Base-by-base conservation (phyloP, 2,113 vertebrate genomes). In the Cyrtonyx montezumae region DNA sequence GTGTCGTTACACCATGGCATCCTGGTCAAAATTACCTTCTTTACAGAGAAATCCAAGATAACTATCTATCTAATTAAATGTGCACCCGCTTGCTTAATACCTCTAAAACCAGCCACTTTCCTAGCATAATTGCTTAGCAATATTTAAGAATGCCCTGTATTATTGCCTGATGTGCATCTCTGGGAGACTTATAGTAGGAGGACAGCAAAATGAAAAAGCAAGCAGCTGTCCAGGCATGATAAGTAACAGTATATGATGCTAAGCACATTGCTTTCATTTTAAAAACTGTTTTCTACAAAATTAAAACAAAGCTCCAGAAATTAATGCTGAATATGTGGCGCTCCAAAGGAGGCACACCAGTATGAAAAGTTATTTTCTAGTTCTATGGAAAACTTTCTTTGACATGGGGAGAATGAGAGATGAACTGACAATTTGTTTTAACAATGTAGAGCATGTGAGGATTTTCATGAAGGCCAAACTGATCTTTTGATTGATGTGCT, bases 41-140 rank as follows among this genome's bases (percentile, higher is more conserved):
- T 73, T 66, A 74, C 26, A 56, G 45, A 79, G 74, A 84, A 58
- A 69, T 73, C 34, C n/a, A 34, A 81, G 83, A 79, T 93, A 91
- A 79, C 78, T 45, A 63, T 82, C 80, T 77, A 49, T 77, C 49
- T 84, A 92, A 92, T 92, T 92, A 94, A 89, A 77, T 67, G 70
- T 77, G 71, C 13, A 84, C 62, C 46, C 2, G 12, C 78, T 91
- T 93, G 62, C 84, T 91, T 95, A 82, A 74, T 63, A 89, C 58
- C 55, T 79, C n/a, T 84, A 84, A 95, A 84, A 42, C 4, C 68
- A 87, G 8, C 11, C 55, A 46, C 59, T 94, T 82, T 40, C 46
- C 49, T 79, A 34, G 12, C 70, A 25, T 85, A 91, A 82, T 89
- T 92, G 55, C 67, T 42, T 67, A 82, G 75, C 58, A 58, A 78